A percentile compares a stretch with the other conserved stretches of the same genome.
These are phyloP conservation scores for Porites rus DNA, from an alignment of 92 coral and sea anemone species.

Conservation along the genomic window DNA sequence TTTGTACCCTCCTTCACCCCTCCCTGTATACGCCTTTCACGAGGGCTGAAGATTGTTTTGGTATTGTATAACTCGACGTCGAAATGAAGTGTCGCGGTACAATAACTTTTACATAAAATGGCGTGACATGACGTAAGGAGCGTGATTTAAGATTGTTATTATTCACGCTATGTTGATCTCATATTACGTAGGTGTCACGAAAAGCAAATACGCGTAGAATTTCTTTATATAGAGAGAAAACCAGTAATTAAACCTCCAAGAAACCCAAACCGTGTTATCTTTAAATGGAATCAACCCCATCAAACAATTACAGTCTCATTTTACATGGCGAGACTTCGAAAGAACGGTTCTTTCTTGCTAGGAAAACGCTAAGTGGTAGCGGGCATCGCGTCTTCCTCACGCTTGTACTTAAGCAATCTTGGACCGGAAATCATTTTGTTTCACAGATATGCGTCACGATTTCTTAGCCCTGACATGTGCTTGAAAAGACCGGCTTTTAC, in stretches of 20 bases:
- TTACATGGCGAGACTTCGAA: constrained; percentile 26
- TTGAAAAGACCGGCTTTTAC: background rate
- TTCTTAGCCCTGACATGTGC: background rate
- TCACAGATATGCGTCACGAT: constrained; percentile 20
- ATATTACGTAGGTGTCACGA: background rate
- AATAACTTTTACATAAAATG: background rate
- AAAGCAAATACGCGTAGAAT: background rate
- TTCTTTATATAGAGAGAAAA: background rate
- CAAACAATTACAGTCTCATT: background rate
- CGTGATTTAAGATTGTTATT: background rate
- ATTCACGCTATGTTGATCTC: background rate
- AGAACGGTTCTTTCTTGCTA: too few species aligned
- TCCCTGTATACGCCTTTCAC: too few species aligned
- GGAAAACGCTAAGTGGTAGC: background rate
- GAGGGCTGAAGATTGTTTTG: background rate
- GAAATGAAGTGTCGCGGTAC: background rate
- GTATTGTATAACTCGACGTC: too few species aligned
- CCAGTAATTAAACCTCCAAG: background rate
- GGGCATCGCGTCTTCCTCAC: background rate
- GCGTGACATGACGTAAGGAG: background rate
- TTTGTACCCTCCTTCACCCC: too few species aligned
- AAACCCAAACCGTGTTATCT: constrained; percentile 21
- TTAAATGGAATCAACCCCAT: constrained; percentile 29
- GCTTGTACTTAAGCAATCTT: background rate
- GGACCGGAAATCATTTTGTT: constrained; percentile 44